These are phyloP conservation scores for Agrotis clavis DNA, from an alignment of 2,888 invertebrate genomes.

Conservation along the genomic window DNA sequence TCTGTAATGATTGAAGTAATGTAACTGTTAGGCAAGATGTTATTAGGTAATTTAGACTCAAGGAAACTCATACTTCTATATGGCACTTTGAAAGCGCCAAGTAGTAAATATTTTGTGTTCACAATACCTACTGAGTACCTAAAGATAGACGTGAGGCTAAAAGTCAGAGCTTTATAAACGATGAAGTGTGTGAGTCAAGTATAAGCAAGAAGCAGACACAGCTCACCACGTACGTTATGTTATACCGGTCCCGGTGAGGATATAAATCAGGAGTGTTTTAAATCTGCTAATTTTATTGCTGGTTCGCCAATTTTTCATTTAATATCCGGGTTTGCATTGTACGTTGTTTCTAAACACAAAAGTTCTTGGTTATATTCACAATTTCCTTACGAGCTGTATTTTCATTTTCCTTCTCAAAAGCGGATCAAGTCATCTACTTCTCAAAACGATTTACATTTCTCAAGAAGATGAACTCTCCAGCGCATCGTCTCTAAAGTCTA, in stretches of 20 bases:
- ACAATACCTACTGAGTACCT: conserved; percentile 2
- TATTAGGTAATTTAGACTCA: not conserved
- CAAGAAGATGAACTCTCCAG: not conserved
- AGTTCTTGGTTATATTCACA: conserved; percentile 3
- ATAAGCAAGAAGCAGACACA: not conserved
- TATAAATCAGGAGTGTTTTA: conserved; percentile 32
- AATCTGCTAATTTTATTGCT: conserved; percentile 22
- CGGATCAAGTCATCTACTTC: not conserved
- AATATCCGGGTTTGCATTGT: conserved; percentile 8
- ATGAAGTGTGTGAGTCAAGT: conserved; percentile 10
- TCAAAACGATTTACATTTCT: not conserved
- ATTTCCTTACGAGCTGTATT: not conserved
- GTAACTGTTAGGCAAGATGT: not conserved
- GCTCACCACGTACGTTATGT: not conserved
- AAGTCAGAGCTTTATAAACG: conserved; percentile 1
- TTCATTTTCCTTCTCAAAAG: not conserved
- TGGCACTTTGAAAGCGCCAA: not conserved
- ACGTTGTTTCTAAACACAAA: not conserved
- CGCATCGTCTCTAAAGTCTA: not conserved
- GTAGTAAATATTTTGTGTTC: conserved; percentile 3
- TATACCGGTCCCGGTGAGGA: not conserved
- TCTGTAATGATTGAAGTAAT: not conserved
- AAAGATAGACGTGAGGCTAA: conserved; percentile 12
- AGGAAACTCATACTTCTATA: conserved; percentile 1
- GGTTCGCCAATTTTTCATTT: not conserved